phyloP scores from a whole-genome alignment of 2,797 vertebrate genomes.

The Tolypeutes matacus region DNA sequence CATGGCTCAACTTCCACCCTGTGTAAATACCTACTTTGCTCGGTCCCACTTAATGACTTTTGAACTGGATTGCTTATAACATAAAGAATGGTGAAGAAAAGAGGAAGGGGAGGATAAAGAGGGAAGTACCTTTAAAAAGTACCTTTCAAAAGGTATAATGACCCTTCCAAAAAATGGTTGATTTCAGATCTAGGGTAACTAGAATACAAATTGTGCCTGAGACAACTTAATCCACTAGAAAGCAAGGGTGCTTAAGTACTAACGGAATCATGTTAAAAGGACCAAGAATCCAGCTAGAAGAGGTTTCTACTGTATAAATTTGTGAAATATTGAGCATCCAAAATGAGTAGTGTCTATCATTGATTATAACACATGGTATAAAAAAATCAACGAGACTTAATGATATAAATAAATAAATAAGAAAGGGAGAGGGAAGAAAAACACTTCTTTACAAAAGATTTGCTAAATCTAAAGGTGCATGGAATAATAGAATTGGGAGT shows the following conservation, averaged over 20 bases:
- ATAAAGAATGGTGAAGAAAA: neutral
- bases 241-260: neutral
- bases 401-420: neutral
- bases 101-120: neutral
- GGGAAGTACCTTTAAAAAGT: neutral
- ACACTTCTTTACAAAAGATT: neutral
- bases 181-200: neutral
- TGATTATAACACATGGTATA: neutral
- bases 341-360: neutral
- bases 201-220: neutral
- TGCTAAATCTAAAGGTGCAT: neutral
- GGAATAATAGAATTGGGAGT: neutral
- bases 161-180: neutral
- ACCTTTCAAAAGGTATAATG: too few species aligned
- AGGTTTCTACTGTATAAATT: neutral
- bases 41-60: neutral
- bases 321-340: neutral
- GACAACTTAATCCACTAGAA: neutral
- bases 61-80: neutral
- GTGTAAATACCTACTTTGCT: neutral
- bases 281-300: neutral
- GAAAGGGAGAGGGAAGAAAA: neutral
- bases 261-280: neutral
- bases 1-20: neutral
- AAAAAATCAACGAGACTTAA: neutral